These are phyloP conservation scores for Telmatochromis sp. DNA, from an alignment of 2,113 vertebrate genomes.

Conservation along the genomic window DNA sequence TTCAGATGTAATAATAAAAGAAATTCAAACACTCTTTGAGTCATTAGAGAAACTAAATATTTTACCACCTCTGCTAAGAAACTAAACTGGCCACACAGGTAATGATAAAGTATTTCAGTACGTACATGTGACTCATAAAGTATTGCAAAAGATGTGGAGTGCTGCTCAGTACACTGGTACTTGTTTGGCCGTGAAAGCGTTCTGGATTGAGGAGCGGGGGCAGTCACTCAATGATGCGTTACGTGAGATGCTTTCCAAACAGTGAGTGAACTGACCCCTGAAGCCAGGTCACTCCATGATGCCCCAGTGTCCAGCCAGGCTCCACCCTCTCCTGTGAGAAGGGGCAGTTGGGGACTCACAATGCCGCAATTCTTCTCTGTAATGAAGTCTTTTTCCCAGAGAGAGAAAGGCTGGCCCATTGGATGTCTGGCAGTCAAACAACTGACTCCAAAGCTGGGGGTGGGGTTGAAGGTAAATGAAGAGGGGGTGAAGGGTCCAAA, in stretches of 20 bases:
- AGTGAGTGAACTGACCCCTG: constrained; percentile 68
- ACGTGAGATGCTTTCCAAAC: constrained; percentile 62
- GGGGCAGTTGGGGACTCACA: constrained; percentile 51
- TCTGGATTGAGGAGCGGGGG: constrained; percentile 17
- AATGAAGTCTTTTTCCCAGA: constrained; percentile 64
- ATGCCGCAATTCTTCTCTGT: constrained; percentile 65
- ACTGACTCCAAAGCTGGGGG: constrained; percentile 23
- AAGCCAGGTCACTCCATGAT: constrained; percentile 60
- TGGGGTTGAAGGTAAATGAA: constrained; percentile 24
- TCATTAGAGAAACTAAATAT: neutral
- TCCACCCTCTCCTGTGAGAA: constrained; percentile 40
- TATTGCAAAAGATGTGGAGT: neutral
- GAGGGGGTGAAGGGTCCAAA: constrained; percentile 34
- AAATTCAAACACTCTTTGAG: neutral
- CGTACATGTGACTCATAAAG: neutral
- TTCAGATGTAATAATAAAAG: neutral
- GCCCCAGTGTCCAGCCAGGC: constrained; percentile 52
- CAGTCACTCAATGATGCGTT: constrained; percentile 49
- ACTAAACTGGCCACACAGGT: neutral
- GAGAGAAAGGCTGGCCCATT: constrained; percentile 33
- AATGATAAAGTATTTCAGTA: neutral
- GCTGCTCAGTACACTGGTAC: neutral
- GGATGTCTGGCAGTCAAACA: constrained; percentile 18
- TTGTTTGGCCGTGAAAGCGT: neutral
- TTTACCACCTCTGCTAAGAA: neutral